phyloP scores from a whole-genome alignment of 2,888 invertebrate species.

The Drosophila lutescens region DNA sequence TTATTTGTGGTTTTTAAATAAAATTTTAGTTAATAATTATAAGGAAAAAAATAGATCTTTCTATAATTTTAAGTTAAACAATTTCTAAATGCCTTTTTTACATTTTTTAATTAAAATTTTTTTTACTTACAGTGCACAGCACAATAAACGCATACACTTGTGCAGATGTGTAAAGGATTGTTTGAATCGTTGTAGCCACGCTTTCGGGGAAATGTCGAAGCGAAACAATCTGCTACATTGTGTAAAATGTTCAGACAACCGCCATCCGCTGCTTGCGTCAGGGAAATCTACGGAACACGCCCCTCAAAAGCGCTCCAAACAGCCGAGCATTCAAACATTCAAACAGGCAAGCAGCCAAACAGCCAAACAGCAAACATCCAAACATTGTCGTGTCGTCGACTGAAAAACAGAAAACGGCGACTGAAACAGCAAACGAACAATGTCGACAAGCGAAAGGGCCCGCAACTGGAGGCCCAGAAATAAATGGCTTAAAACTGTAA shows the following conservation, averaged over 20 bases:
- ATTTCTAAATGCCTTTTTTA: no score
- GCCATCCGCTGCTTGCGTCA: constrained; percentile 49
- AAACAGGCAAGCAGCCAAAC: constrained; percentile 17
- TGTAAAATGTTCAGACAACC: constrained; percentile 70
- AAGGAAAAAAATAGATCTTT: no score
- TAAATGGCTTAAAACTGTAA: constrained; percentile 76
- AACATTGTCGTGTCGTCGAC: constrained; percentile 54
- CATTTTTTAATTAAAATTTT: background rate
- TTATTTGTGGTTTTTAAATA: no score
- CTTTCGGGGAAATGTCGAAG: constrained; percentile 72
- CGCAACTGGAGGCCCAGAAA: constrained; percentile 42
- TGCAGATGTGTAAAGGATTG: constrained; percentile 73
- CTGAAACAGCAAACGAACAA: constrained; percentile 27
- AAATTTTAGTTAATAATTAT: no score
- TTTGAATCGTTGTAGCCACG: constrained; percentile 55
- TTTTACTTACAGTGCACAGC: background rate
- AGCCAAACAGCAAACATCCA: constrained; percentile 32
- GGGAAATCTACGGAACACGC: constrained; percentile 63
- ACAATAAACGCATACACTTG: constrained; percentile 39
- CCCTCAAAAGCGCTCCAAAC: constrained; percentile 48
- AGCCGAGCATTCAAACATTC: constrained; percentile 16
- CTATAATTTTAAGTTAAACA: no score
- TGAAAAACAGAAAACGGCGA: constrained; percentile 27
- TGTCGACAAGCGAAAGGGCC: constrained; percentile 40
- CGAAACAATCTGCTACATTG: constrained; percentile 73